phyloP scores from a whole-genome alignment of 1,140 invertebrate genomes.

The Dufourea novaeangliae region DNA sequence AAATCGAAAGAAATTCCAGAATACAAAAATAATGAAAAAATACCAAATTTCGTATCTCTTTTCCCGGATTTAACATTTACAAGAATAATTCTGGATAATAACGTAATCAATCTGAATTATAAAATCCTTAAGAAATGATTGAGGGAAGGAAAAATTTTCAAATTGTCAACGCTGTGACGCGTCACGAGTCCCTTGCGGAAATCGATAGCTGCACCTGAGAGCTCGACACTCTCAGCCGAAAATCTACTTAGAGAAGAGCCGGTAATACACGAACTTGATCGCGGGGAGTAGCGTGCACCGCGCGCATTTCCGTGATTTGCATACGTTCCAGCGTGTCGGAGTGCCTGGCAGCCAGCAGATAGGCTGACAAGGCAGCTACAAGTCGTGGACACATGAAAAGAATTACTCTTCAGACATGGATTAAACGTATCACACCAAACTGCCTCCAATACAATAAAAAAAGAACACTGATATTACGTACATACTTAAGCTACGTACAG shows the following conservation, averaged over 20 bases:
- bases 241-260: conserved; percentile 47
- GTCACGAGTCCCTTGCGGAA: background rate
- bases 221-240: conserved; percentile 32
- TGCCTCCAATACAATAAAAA: no score
- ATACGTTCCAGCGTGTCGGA: conserved; percentile 45
- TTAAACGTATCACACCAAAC: no score
- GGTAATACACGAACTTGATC: conserved; percentile 39
- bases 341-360: conserved; percentile 44
- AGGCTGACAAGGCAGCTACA: conserved; percentile 39
- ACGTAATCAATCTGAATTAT: no score
- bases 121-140: background rate
- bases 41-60: no score
- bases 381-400: conserved; percentile 51
- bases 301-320: conserved; percentile 55
- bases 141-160: background rate
- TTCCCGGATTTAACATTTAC: no score
- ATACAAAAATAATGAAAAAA: no score
- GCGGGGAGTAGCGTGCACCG: background rate
- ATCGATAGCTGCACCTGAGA: conserved; percentile 50
- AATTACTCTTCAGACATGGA: background rate
- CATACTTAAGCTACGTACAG: no score
- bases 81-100: no score
- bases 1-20: no score
- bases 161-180: conserved; percentile 1
- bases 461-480: no score